These are phyloP conservation scores for Channallabes apus DNA, from an alignment of 2,797 vertebrate genomes.

Conservation along the genomic window DNA sequence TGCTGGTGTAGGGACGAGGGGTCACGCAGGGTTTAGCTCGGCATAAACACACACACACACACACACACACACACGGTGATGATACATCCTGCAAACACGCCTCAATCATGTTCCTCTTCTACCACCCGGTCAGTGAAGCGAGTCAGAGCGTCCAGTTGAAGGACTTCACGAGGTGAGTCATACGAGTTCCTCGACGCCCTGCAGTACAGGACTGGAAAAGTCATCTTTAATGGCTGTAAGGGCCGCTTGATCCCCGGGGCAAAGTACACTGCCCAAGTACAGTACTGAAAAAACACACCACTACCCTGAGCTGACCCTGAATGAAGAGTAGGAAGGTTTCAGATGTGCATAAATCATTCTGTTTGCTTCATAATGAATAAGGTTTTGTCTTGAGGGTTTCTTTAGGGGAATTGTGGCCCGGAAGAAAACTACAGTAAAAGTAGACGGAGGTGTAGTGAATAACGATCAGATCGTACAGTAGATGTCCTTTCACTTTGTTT, in stretches of 20 bases:
- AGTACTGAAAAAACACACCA: slow-evolving; percentile 28
- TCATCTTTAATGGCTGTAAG: slow-evolving; percentile 58
- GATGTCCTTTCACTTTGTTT: neutral
- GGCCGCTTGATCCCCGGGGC: slow-evolving; percentile 53
- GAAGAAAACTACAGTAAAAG: neutral
- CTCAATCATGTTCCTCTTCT: slow-evolving; percentile 24
- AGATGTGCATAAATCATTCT: slow-evolving; percentile 18
- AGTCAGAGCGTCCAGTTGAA: slow-evolving; percentile 46
- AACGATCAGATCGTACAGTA: neutral
- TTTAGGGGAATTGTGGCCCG: neutral
- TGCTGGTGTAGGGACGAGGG: neutral
- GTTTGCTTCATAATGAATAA: neutral
- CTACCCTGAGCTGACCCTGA: slow-evolving; percentile 46
- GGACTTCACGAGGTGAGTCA: slow-evolving; percentile 56
- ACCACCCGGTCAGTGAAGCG: slow-evolving; percentile 29
- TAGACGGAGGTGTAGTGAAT: neutral
- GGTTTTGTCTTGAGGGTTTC: slow-evolving; percentile 2
- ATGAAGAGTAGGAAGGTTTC: neutral
- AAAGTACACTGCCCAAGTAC: slow-evolving; percentile 41
- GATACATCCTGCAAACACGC: slow-evolving; percentile 37
- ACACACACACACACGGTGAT: neutral
- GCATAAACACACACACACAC: neutral
- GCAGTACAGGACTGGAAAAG: slow-evolving; percentile 57
- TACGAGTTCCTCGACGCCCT: slow-evolving; percentile 59
- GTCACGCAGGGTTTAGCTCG: slow-evolving; percentile 47